A percentile compares a stretch with the other conserved stretches of the same genome.
Evolutionary conservation across 1,140 invertebrate genomes (phyloP).

Genomic region (Drosophila funebris): DNA sequence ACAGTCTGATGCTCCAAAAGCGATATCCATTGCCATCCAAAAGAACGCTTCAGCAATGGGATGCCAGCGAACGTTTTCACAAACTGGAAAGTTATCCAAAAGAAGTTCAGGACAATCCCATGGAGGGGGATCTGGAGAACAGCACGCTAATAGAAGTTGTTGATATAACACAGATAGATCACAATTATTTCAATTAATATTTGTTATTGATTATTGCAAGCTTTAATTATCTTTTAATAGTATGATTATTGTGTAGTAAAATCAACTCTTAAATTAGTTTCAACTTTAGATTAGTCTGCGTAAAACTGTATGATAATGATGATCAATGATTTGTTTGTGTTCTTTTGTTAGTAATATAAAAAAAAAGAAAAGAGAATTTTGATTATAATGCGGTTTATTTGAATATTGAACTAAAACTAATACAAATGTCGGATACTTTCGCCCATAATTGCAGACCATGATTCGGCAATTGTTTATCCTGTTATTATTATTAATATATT

Average conservation of each 20-base stretch:
- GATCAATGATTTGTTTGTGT: not conserved
- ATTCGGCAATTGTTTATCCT: constrained; percentile 23
- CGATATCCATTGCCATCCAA: constrained; percentile 7
- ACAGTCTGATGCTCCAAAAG: not conserved
- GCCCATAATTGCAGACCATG: constrained; percentile 23
- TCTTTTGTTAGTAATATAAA: not conserved
- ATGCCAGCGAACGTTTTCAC: too few species aligned
- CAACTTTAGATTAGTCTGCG: not conserved
- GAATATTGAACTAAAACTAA: constrained; percentile 41
- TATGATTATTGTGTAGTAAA: not conserved
- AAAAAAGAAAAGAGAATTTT: not conserved
- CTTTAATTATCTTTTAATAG: not conserved
- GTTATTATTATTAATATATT: constrained; percentile 11
- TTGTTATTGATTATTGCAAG: not conserved
- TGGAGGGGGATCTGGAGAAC: too few species aligned
- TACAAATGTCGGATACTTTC: constrained; percentile 35
- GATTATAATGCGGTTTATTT: constrained; percentile 43
- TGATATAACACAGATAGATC: too few species aligned
- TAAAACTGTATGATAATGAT: not conserved
- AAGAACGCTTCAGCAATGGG: too few species aligned
- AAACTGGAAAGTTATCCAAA: too few species aligned
- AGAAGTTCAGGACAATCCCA: too few species aligned
- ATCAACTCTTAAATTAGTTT: not conserved
- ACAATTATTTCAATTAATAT: not conserved
- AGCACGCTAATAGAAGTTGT: too few species aligned